Evolutionary conservation across 2,113 vertebrate genomes (phyloP).

Genomic region (Falco punctatus): DNA sequence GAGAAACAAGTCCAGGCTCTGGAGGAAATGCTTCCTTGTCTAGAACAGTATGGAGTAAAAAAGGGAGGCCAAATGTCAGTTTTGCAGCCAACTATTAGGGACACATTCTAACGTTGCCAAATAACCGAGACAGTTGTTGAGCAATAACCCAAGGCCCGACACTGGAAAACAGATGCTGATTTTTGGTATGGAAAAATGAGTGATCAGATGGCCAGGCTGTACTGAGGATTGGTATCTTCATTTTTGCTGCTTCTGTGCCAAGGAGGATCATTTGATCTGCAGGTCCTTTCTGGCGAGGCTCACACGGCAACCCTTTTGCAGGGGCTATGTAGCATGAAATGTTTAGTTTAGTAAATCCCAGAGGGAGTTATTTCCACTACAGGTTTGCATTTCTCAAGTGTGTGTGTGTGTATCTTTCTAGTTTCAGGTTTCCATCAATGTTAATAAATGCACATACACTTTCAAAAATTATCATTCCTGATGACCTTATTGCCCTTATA

Average conservation of each 20-base stretch:
- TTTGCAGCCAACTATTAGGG: background rate
- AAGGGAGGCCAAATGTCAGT: background rate
- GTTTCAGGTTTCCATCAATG: background rate
- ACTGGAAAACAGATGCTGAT: background rate
- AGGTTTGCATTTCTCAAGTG: background rate
- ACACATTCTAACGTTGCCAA: background rate
- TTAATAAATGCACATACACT: background rate
- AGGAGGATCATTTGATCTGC: background rate
- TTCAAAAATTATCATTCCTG: background rate
- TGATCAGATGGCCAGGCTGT: background rate
- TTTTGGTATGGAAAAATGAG: background rate
- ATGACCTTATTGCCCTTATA: background rate
- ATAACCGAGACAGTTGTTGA: background rate
- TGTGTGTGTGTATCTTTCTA: background rate
- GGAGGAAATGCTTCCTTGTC: background rate
- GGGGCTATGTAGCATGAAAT: background rate
- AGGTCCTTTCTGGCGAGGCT: background rate
- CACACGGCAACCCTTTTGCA: background rate
- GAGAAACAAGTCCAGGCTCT: background rate
- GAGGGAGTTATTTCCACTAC: background rate
- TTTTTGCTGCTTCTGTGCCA: background rate
- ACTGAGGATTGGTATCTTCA: background rate
- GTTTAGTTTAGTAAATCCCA: background rate
- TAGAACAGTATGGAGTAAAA: background rate
- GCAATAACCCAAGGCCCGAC: background rate